Conservation (phyloP, 2,113 vertebrate species). For the Campylomormyrus numenius region DNA sequence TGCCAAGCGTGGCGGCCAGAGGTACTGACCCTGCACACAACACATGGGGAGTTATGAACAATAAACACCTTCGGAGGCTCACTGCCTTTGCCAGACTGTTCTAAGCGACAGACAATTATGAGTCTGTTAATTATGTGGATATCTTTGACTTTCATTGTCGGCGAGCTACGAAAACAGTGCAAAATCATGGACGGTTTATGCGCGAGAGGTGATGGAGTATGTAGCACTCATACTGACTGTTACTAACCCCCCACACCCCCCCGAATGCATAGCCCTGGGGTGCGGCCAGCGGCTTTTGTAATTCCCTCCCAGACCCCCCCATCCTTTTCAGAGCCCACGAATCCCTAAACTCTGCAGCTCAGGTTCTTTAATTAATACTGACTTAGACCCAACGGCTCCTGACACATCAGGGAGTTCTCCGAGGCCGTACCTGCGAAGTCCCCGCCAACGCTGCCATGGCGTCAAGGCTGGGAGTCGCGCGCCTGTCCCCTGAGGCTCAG, state of each 20-base stretch:
- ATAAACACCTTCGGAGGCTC: background rate
- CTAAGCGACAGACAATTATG: background rate
- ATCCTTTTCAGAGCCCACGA: constrained; percentile 43
- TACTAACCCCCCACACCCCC: background rate
- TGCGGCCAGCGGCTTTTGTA: background rate
- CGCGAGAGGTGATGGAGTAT: background rate
- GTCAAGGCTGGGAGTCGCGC: constrained; percentile 18
- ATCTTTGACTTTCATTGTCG: background rate
- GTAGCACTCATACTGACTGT: background rate
- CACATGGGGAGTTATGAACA: background rate
- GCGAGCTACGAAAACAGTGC: background rate
- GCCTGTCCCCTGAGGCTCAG: background rate
- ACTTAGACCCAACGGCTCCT: constrained; percentile 66
- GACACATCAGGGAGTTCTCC: constrained; percentile 67
- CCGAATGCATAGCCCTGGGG: background rate
- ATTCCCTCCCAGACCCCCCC: background rate
- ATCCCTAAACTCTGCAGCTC: constrained; percentile 54
- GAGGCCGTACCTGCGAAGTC: constrained; percentile 53
- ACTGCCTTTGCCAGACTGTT: background rate
- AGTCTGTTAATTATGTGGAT: background rate
- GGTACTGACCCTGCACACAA: background rate
- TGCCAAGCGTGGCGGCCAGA: background rate
- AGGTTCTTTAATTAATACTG: constrained; percentile 70
- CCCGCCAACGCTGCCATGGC: constrained; percentile 24
- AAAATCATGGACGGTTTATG: background rate